These are phyloP conservation scores for Phenacoccus solenopsis DNA, from an alignment of 1,140 invertebrate genomes.

Conservation along the genomic window DNA sequence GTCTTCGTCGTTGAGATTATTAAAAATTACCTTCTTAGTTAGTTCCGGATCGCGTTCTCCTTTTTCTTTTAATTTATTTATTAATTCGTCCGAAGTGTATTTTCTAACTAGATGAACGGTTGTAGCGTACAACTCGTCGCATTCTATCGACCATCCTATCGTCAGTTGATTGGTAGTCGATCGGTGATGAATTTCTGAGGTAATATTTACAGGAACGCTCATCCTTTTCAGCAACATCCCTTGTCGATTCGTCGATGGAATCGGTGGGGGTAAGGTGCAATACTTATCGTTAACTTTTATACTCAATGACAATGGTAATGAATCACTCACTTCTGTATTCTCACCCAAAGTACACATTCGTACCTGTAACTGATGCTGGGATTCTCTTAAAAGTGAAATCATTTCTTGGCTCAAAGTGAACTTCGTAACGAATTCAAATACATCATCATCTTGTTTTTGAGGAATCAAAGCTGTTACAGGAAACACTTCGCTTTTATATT, in stretches of 20 bases:
- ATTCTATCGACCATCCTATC: constrained; percentile 71
- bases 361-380: not conserved
- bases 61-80: constrained; percentile 70
- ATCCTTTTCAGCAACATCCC: constrained; percentile 93
- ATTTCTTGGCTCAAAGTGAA: not conserved
- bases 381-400: not conserved
- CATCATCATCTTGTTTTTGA: not conserved
- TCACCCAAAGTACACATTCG: not conserved
- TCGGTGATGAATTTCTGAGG: constrained; percentile 31
- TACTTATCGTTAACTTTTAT: not conserved
- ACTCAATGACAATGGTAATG: constrained; percentile 12
- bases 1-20: constrained; percentile 6
- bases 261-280: constrained; percentile 10
- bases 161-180: constrained; percentile 63
- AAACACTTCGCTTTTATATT: not conserved
- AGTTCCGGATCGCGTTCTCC: constrained; percentile 78
- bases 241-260: constrained; percentile 81
- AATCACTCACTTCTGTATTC: constrained; percentile 6
- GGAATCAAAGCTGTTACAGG: not conserved
- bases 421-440: not conserved
- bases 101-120: constrained; percentile 78
- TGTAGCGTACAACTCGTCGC: constrained; percentile 69
- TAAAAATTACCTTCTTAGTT: constrained; percentile 40
- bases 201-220: constrained; percentile 92
- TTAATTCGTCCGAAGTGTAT: constrained; percentile 64